These are phyloP conservation scores for Cladorhizidae sp. DNA, from an alignment of 37 sponge, comb jelly and placozoan genomes.

Conservation along the genomic window DNA sequence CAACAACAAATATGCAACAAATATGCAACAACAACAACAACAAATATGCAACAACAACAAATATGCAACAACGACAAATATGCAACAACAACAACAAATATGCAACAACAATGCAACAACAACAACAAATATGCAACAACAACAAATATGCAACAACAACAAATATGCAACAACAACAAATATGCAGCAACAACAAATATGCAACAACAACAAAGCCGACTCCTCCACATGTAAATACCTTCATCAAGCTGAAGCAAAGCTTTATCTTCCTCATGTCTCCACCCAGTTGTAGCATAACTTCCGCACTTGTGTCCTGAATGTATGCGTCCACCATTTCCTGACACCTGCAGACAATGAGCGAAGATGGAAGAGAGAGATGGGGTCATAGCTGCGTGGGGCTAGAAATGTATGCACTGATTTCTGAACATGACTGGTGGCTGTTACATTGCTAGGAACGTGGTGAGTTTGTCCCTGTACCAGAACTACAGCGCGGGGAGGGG, in stretches of 20 bases:
- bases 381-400: too few species aligned
- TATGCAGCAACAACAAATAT: not conserved
- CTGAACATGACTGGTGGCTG: too few species aligned
- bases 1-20: not conserved
- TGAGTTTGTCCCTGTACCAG: too few species aligned
- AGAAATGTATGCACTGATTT: too few species aligned
- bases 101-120: not conserved
- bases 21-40: not conserved
- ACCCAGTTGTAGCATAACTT: conserved; percentile 73
- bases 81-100: not conserved
- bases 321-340: conserved; percentile 68
- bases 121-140: too few species aligned
- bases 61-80: too few species aligned
- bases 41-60: too few species aligned
- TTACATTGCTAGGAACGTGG: too few species aligned
- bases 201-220: not conserved
- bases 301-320: conserved; percentile 67
- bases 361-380: not conserved
- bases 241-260: conserved; percentile 83
- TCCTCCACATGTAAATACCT: conserved; percentile 49
- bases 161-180: conserved; percentile 4
- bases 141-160: too few species aligned
- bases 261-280: conserved; percentile 95
- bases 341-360: conserved; percentile 57
- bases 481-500: too few species aligned